A percentile compares a stretch with the other conserved stretches of the same genome.
These are phyloP conservation scores for Bugula neritina DNA, from an alignment of 2,888 invertebrate genomes.

Conservation along the genomic window DNA sequence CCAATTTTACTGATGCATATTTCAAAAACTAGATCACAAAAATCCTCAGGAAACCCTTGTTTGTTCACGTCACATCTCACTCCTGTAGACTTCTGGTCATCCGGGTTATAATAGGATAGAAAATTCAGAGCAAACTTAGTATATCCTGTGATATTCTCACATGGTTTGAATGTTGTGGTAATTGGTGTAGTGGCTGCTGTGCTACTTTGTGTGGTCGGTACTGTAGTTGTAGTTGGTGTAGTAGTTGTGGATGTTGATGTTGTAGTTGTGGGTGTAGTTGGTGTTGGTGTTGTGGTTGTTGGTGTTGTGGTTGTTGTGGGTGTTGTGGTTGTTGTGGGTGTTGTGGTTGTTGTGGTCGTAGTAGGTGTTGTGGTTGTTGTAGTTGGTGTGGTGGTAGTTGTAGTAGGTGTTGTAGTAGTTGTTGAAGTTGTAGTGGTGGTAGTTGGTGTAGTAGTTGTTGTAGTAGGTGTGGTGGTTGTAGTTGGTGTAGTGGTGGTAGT, in stretches of 20 bases:
- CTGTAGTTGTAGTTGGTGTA: background rate
- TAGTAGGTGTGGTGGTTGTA: background rate
- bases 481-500: conserved; percentile 24
- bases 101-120: background rate
- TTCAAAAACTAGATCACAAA: conserved; percentile 23
- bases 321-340: conserved; percentile 5
- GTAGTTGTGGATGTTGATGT: background rate
- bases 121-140: conserved; percentile 8
- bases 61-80: conserved; percentile 5
- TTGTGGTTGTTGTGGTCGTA: background rate
- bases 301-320: conserved; percentile 5
- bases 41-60: background rate
- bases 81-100: conserved; percentile 3
- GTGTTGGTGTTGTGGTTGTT: conserved; percentile 1
- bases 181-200: background rate
- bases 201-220: background rate
- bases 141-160: background rate
- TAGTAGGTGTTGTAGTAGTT: background rate
- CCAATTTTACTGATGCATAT: conserved; percentile 3
- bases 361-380: conserved; percentile 3
- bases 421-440: background rate
- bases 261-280: background rate
- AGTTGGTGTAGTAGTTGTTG: conserved; percentile 8
- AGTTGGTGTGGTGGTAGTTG: background rate
- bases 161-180: background rate